Conservation (phyloP, 2,797 vertebrate species). For the Acridotheres tristis region DNA sequence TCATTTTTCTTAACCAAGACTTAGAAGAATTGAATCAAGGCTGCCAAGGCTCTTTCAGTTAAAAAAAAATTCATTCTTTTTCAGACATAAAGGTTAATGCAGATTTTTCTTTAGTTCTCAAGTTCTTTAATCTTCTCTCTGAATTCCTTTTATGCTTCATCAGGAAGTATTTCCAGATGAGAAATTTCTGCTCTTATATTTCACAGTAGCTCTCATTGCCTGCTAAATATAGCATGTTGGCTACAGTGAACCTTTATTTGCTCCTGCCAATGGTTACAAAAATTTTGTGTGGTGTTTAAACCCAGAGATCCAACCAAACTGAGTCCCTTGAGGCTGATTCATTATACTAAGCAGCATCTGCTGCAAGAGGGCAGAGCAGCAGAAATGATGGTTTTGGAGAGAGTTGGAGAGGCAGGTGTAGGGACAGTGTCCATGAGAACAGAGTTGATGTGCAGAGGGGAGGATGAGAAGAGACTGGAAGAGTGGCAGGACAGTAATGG, state of each 20-base stretch:
- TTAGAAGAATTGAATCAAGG: background rate
- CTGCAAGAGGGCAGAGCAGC: background rate
- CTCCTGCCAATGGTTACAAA: background rate
- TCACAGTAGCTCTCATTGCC: background rate
- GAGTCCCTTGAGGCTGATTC: background rate
- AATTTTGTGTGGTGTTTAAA: background rate
- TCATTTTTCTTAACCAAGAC: conserved; percentile 30
- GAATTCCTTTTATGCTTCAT: conserved; percentile 15
- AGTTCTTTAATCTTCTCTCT: conserved; percentile 34
- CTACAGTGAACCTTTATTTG: background rate
- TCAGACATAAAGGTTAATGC: background rate
- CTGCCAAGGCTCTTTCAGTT: background rate
- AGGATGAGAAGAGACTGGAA: background rate
- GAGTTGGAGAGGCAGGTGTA: too few relatives aligned
- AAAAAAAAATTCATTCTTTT: background rate
- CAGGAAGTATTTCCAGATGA: background rate
- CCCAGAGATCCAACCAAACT: background rate
- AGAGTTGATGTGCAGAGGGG: background rate
- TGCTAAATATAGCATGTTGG: background rate
- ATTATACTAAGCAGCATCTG: background rate
- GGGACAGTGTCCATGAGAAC: background rate
- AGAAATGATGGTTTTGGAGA: background rate
- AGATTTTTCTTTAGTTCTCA: conserved; percentile 24
- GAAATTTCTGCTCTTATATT: conserved; percentile 3
- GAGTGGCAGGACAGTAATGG: background rate